Evolutionary conservation across 1,140 invertebrate genomes (phyloP), one percentile per base, ranked within the genome.

Genomic region (Atta cephalotes): DNA sequence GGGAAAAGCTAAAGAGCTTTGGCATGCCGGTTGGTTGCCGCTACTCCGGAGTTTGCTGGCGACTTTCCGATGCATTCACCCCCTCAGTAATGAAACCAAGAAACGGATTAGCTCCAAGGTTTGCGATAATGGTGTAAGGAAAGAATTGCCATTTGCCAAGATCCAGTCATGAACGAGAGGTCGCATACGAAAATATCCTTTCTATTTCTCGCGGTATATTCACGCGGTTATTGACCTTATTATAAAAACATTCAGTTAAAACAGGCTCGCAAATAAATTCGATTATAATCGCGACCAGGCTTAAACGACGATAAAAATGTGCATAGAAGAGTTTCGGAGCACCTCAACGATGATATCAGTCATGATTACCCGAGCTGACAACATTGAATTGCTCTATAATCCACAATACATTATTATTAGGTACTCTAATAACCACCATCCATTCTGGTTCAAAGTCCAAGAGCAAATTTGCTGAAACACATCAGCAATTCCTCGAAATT

Each of bases 91-190:
- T 81, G 88, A 87, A 85, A 87, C 62, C 74, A 63, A 82, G 68
- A 86, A 71, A 71, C 49, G 80, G 90, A 91, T 90, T 90, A 92
- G 82, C 85, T 77, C 28, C 35, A 66, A 87, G 87, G 80, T 90
- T 90, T 86, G 91, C 87, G 81, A 88, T 90, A 88, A 85, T 81
- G 82, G 80, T 72, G 12, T 70, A 68, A 58, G 39, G 62, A 76
- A 88, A 51, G 71, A 91, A 79, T 56, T 35, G n/a, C 51, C 18
- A n/a, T 66, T 84, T 90, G 88, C 84, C 86, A 88, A 88, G 85
- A 88, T 80, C 76, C 60, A 21, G 16, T 85, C 35, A 14, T 53
- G 28, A 70, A 82, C 63, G 58, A 70, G 77, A 18, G 25, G 16
- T 39, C 25, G 63, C 28, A 35, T 62, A 25, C 53, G 39, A 82